phyloP scores from a whole-genome alignment of 2,113 vertebrate species.

The Mustela nigripes region DNA sequence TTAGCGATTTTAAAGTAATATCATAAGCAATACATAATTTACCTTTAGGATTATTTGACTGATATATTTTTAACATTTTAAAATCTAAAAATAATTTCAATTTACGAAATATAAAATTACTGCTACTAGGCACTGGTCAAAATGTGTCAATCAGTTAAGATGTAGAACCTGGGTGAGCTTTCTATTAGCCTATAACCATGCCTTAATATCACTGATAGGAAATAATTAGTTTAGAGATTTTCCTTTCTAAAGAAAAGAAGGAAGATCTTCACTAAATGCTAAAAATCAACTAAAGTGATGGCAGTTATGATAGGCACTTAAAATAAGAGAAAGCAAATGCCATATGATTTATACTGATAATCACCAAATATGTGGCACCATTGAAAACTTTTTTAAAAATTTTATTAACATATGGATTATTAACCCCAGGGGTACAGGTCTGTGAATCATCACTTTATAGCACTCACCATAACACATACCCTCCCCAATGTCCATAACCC shows the following conservation, averaged over 20 bases:
- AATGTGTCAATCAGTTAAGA: not conserved
- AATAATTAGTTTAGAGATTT: not conserved
- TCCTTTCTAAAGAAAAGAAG: not conserved
- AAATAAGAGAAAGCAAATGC: not conserved
- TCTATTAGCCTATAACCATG: not conserved
- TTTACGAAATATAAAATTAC: not conserved
- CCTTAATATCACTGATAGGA: not conserved
- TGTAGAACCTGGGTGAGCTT: not conserved
- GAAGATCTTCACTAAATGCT: not conserved
- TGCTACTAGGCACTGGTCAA: not conserved
- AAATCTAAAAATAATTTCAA: not conserved
- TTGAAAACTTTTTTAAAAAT: not conserved
- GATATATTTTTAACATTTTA: not conserved
- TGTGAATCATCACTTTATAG: no score
- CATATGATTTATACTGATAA: not conserved
- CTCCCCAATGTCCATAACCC: no score
- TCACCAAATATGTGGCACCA: not conserved
- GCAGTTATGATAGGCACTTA: not conserved
- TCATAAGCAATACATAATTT: not conserved
- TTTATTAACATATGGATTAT: no score
- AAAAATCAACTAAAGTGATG: not conserved
- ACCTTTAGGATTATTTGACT: not conserved
- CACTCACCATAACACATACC: no score
- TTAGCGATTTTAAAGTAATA: not conserved
- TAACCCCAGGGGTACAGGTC: no score